These are phyloP conservation scores for Phaethornis superciliosus DNA, from an alignment of 2,113 vertebrate genomes.

Conservation along the genomic window DNA sequence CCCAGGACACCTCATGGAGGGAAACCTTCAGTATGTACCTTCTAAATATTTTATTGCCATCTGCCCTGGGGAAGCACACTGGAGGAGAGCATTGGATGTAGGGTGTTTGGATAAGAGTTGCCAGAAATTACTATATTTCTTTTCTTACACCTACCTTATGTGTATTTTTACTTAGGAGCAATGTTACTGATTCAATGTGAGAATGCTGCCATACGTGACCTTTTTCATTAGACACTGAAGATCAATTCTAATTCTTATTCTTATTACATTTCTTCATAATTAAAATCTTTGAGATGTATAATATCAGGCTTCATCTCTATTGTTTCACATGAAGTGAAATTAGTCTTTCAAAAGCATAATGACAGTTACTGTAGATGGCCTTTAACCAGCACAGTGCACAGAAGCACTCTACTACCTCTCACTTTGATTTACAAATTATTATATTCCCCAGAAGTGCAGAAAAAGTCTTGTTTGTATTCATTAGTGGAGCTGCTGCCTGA, in stretches of 20 bases:
- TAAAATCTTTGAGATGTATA: not conserved
- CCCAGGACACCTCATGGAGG: not conserved
- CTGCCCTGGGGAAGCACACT: not conserved
- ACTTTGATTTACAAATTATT: constrained; percentile 9
- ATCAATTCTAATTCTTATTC: not conserved
- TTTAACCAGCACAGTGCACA: not conserved
- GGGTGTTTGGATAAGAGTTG: not conserved
- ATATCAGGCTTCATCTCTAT: not conserved
- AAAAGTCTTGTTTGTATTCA: not conserved
- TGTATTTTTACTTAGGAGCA: not conserved
- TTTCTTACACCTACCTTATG: accelerated
- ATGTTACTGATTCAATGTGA: not conserved
- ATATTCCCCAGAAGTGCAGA: not conserved
- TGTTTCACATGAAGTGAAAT: not conserved
- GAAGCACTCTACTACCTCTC: not conserved
- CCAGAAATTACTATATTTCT: not conserved
- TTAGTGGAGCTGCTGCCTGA: not conserved
- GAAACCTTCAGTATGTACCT: not conserved
- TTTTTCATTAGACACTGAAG: not conserved
- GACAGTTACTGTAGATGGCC: not conserved
- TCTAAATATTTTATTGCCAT: not conserved
- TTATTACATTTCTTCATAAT: not conserved
- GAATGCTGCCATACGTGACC: not conserved
- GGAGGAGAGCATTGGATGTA: not conserved
- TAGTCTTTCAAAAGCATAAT: not conserved